These are phyloP conservation scores for Tribolium madens DNA, from an alignment of 1,140 invertebrate species.

Conservation along the genomic window DNA sequence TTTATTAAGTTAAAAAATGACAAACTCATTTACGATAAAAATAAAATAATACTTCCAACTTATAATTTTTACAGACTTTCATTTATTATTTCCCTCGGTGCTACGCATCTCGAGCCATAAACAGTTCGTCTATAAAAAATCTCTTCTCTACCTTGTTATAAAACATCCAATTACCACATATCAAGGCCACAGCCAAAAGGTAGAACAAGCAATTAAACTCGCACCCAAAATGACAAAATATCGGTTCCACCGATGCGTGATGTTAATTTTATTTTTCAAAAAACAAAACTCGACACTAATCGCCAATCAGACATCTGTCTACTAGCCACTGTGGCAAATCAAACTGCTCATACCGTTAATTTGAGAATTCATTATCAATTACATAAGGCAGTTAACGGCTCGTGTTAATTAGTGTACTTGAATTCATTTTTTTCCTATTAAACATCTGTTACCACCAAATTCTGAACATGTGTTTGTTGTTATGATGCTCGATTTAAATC, in stretches of 20 bases:
- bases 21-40: no score
- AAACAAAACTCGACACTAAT: slow-evolving; percentile 3
- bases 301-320: slow-evolving; percentile 1
- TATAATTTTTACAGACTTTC: no score
- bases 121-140: no score
- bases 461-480: neutral
- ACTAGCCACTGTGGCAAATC: neutral
- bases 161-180: no score
- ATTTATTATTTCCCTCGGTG: no score
- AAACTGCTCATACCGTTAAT: slow-evolving; percentile 24
- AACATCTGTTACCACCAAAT: neutral
- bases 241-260: neutral
- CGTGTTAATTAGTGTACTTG: slow-evolving; percentile 12
- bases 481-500: neutral
- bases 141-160: no score
- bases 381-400: neutral
- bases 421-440: neutral
- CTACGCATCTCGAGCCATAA: no score
- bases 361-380: slow-evolving; percentile 9
- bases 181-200: neutral
- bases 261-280: neutral
- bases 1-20: no score
- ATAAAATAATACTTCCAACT: no score
- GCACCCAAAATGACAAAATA: neutral
- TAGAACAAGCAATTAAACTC: neutral